Evolutionary conservation across 2,797 vertebrate species (phyloP).

Genomic region (Clamator glandarius): DNA sequence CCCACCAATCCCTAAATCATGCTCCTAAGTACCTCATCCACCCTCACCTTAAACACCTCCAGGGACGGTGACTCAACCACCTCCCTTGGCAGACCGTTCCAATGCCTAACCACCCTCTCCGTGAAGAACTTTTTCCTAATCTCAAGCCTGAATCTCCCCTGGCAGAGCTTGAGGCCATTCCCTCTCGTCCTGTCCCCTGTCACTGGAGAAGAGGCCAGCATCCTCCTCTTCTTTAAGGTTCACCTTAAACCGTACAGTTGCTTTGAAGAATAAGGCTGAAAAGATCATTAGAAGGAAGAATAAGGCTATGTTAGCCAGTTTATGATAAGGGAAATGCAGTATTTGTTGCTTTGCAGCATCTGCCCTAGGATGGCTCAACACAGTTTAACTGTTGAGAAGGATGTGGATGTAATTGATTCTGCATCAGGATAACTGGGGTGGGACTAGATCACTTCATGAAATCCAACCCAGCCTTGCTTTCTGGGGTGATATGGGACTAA

Average conservation of each 20-base stretch:
- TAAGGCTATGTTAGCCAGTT: background rate
- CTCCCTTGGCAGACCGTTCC: too few species aligned
- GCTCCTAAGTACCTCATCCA: too few species aligned
- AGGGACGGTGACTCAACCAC: too few species aligned
- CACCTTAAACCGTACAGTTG: background rate
- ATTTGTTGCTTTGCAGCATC: background rate
- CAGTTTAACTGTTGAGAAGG: background rate
- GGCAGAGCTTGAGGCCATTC: too few species aligned
- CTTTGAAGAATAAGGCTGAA: background rate
- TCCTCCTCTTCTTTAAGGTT: too few species aligned
- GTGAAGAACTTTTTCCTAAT: too few species aligned
- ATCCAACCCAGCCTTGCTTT: background rate
- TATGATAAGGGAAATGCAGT: accelerated
- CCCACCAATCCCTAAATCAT: too few species aligned
- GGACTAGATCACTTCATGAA: background rate
- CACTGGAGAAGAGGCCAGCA: too few species aligned
- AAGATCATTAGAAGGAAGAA: background rate
- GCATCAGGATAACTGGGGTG: background rate
- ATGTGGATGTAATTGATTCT: background rate
- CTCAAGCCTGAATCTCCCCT: too few species aligned
- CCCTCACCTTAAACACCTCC: too few species aligned
- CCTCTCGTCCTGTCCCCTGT: too few species aligned
- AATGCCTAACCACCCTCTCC: too few species aligned
- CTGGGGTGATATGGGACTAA: accelerated
- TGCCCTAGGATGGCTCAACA: background rate